Percentiles rank a stretch among this genome's conserved stretches.
Evolutionary conservation across 1,140 invertebrate species (phyloP).

Genomic region (Neodiprion lecontei): DNA sequence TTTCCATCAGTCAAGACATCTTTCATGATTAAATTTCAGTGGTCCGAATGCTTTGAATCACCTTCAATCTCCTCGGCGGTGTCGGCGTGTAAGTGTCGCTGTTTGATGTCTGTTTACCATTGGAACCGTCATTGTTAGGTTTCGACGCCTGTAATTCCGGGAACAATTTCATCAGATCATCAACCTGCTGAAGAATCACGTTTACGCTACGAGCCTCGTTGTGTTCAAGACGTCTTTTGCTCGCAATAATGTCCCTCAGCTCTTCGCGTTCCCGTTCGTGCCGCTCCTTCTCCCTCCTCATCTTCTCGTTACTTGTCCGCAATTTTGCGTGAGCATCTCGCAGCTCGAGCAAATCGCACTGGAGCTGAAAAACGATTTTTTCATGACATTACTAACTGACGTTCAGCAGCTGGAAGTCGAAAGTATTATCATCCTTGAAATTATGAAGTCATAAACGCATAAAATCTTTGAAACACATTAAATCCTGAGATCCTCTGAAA

Average conservation of each 20-base stretch:
- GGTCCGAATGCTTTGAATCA: conserved; percentile 29
- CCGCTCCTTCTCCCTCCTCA: conserved; percentile 84
- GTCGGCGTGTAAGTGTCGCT: conserved; percentile 61
- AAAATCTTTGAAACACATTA: too few relatives aligned
- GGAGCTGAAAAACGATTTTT: conserved; percentile 65
- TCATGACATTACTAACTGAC: background rate
- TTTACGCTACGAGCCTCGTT: conserved; percentile 73
- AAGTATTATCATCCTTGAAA: conserved; percentile 12
- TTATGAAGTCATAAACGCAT: background rate
- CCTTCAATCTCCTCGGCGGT: conserved; percentile 65
- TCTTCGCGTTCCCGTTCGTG: conserved; percentile 84
- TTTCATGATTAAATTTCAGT: too few relatives aligned
- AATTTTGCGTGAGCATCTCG: conserved; percentile 91
- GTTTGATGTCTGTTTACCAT: conserved; percentile 46
- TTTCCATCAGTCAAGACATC: too few relatives aligned
- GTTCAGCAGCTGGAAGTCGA: background rate
- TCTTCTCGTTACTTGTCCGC: conserved; percentile 89
- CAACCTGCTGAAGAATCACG: conserved; percentile 77
- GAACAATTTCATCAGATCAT: conserved; percentile 76
- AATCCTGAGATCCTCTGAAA: too few relatives aligned
- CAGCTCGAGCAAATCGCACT: conserved; percentile 86
- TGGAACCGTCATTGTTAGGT: conserved; percentile 36
- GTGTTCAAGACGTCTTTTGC: conserved; percentile 64
- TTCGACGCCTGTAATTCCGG: conserved; percentile 65
- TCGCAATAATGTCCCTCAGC: conserved; percentile 61